Evolutionary conservation across 2,113 vertebrate species (phyloP).

Genomic region (Fregata magnificens): DNA sequence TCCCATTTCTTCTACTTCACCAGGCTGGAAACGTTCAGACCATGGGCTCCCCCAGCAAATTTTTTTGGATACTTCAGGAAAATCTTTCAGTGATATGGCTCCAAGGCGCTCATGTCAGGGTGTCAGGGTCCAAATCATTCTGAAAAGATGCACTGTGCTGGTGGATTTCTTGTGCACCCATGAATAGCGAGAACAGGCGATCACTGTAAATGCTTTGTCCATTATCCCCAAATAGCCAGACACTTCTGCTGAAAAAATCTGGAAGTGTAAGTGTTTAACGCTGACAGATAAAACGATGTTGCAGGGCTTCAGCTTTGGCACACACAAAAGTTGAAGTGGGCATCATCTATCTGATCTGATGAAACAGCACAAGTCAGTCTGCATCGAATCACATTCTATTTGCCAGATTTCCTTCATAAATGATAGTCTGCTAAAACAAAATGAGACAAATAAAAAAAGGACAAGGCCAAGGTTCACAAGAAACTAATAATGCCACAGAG

Average conservation of each 20-base stretch:
- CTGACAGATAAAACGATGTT: not conserved
- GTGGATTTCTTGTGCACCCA: not conserved
- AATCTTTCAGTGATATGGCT: not conserved
- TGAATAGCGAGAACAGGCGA: not conserved
- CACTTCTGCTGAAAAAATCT: not conserved
- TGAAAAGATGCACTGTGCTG: not conserved
- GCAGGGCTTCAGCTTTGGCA: not conserved
- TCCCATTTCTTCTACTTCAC: not conserved
- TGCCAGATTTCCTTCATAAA: not conserved
- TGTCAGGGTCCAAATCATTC: not conserved
- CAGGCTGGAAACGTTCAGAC: not conserved
- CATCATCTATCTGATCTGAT: rapidly evolving
- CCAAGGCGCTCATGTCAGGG: not conserved
- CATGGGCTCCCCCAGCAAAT: not conserved
- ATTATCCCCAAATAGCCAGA: not conserved
- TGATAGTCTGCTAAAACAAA: not conserved
- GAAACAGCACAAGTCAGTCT: not conserved
- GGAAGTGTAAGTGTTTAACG: not conserved
- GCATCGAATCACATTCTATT: rapidly evolving
- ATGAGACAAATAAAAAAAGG: not conserved
- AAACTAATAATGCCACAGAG: not conserved
- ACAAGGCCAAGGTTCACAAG: not conserved
- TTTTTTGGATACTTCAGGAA: not conserved
- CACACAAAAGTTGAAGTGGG: not conserved
- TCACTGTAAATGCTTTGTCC: not conserved